Base-by-base conservation (phyloP, 2,888 invertebrate species). In the Sminthurides aquaticus region DNA sequence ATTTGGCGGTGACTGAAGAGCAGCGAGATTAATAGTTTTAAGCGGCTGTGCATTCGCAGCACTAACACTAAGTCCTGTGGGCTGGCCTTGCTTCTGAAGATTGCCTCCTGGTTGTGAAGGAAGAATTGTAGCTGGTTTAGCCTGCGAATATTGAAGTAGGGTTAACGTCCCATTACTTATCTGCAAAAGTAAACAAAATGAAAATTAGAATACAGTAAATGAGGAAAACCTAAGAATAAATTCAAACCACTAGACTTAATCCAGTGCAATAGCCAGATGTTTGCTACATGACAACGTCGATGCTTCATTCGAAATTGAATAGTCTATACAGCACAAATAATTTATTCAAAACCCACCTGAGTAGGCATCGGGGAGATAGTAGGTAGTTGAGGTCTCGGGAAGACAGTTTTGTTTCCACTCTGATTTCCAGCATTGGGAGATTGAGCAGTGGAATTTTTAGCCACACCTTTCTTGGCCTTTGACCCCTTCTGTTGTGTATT, bases 11-110 rank as follows among this genome's bases (percentile, higher is more conserved):
- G 69, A 67, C 49, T 71, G 72, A 18, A 71, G 61, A 3, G 74
- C 72, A 20, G 73, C 68, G 48, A 74, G 57, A 64, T 74, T 74
- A 58, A 74, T 74, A 1, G 74, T 73, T 52, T 74, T 74, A 24
- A 74, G 61, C 5, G 72, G 74, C 27, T 69, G 69, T 3, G 63
- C 61, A 22, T n/a, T 57, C 1, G 57, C 62, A 22, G 57, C 62
- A 22, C 65, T 58, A 25, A 69, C 65, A 59, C 67, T 66, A 8
- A 67, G 65, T 20, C 67, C 49, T 1, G 66, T 64, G n/a, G 68
- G 64, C 8, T 68, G 67, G 60, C 58, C 62, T 22, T 65, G 66
- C 49, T 71, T 73, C 5, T 64, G 49, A 28, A 67, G 66, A 3
- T 65, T 63, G 11, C 49, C 56, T 18, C 24, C 24, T 25, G 70